Conservation (phyloP, 2,888 invertebrate species). For the Andrena hattorfiana region DNA sequence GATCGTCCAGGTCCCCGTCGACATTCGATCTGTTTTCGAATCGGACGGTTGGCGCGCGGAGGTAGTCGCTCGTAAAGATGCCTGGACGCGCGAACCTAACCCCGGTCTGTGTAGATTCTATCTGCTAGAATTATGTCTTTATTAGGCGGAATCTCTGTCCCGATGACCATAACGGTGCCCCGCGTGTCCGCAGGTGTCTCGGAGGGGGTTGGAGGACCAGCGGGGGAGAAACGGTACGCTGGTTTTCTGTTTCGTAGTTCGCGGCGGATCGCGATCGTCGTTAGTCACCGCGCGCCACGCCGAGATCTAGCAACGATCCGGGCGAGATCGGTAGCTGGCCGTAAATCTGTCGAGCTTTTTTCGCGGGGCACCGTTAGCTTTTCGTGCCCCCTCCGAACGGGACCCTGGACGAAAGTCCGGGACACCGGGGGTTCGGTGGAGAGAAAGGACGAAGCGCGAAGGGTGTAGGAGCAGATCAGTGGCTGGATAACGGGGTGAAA, state of each 20-base stretch:
- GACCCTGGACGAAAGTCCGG: conserved; percentile 1
- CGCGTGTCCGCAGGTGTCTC: conserved; percentile 74
- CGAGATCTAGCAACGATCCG: conserved; percentile 6
- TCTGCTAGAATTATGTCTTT: conserved; percentile 82
- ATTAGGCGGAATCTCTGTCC: conserved; percentile 78
- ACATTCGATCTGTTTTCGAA: conserved; percentile 75
- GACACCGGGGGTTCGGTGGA: background rate
- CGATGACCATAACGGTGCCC: conserved; percentile 79
- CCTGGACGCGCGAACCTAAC: conserved; percentile 64
- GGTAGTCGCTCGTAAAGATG: conserved; percentile 75
- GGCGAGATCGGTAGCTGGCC: conserved; percentile 61
- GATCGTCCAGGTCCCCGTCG: conserved; percentile 49
- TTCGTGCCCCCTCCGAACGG: conserved; percentile 54
- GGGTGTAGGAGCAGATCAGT: conserved; percentile 38
- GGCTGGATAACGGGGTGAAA: conserved; percentile 54
- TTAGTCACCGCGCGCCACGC: conserved; percentile 36
- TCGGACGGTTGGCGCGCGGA: conserved; percentile 54
- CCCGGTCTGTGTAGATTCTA: conserved; percentile 72
- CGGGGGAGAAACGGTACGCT: conserved; percentile 26
- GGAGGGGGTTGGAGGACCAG: conserved; percentile 12
- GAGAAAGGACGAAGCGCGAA: background rate
- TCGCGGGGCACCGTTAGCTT: conserved; percentile 69
- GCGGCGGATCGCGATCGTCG: conserved; percentile 54
- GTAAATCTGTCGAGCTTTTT: conserved; percentile 70
- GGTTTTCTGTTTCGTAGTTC: conserved; percentile 2